Evolutionary conservation across 2,888 invertebrate species (phyloP), one percentile per base, ranked within the genome.

Genomic region (Quadriops clusia): DNA sequence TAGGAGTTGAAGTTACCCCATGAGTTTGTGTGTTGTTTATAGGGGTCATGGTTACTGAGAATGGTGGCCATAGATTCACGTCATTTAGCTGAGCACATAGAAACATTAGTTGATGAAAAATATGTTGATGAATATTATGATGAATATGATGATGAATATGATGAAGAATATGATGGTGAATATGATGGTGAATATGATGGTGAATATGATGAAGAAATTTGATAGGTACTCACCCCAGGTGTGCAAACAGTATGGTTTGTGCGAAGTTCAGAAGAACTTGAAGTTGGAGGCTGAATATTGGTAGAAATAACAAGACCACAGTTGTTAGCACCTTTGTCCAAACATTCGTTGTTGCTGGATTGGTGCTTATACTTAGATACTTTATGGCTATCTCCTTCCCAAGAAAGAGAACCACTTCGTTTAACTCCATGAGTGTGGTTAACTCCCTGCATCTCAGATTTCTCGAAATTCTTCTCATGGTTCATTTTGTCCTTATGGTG

Each of bases 11-110:
- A 13, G 40, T 52, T 13, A 47, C 41, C 8, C 47, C 45, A 37
- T 49, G 58, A 38, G 52, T 42, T 46, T 53, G 54, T 4, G 49
- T 51, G 38, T 50, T 46, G 38, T 50, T 55, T 33, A 60, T 48
- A 9, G 62, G 54, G 5, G 64, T 56, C 29, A 61, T 54, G 1
- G 66, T 63, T 23, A 70, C 63, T 1, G 73, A 68, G 44, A 72
- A 68, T 0, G 73, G 70, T 2, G 74, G 70, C 72, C 75, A 74
- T 4, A 72, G 42, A 41, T 70, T 71, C 9, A 69, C 59, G 40
- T 63, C 63, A 27, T 54, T 56, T 16, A 52, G 27, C 51, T 61
- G 42, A 6, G 9, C 9, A 15, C 3, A 6, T 10, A 21, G n/a
- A n/a, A n/a, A n/a, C n/a, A n/a, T n/a, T n/a, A n/a, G n/a, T n/a